phyloP scores from a whole-genome alignment of 2,888 invertebrate species.

The Cyclophora albipunctata region DNA sequence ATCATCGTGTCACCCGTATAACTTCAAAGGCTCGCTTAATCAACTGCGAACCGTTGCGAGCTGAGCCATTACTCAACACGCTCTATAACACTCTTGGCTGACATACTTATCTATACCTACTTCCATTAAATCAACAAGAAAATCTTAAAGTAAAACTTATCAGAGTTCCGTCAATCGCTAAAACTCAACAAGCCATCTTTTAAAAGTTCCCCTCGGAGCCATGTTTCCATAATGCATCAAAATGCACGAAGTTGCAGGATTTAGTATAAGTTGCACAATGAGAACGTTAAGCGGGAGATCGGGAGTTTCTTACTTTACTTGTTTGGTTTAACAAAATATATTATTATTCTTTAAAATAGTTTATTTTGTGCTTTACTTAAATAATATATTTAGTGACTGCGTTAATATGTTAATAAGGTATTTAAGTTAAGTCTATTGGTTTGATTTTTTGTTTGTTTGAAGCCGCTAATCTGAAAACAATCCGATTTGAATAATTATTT shows the following conservation, averaged over 20 bases:
- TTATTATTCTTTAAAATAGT: not conserved
- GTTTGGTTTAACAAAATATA: constrained; percentile 8
- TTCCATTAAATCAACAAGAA: too few species aligned
- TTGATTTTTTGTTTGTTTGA: too few species aligned
- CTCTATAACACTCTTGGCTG: constrained; percentile 54
- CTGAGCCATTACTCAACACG: constrained; percentile 51
- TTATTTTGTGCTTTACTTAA: too few species aligned
- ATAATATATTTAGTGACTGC: too few species aligned
- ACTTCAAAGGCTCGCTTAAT: constrained; percentile 66
- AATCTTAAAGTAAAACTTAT: constrained; percentile 5
- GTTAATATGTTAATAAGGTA: too few species aligned
- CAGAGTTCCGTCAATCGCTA: constrained; percentile 27
- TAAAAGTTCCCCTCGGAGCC: constrained; percentile 23
- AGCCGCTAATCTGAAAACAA: too few species aligned
- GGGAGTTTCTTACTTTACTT: constrained; percentile 7
- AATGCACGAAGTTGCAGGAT: constrained; percentile 19
- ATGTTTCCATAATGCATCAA: constrained; percentile 31
- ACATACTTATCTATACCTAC: constrained; percentile 37
- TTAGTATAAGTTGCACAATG: constrained; percentile 20
- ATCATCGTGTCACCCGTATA: constrained; percentile 54
- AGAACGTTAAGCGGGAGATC: constrained; percentile 18
- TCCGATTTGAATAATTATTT: too few species aligned
- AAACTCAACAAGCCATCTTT: constrained; percentile 26
- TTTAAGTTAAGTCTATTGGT: too few species aligned
- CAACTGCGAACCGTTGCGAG: constrained; percentile 52